A percentile compares a stretch with the other conserved stretches of the same genome.
Evolutionary conservation across 2,113 vertebrate genomes (phyloP).

Genomic region (Eupsittula cactorum): DNA sequence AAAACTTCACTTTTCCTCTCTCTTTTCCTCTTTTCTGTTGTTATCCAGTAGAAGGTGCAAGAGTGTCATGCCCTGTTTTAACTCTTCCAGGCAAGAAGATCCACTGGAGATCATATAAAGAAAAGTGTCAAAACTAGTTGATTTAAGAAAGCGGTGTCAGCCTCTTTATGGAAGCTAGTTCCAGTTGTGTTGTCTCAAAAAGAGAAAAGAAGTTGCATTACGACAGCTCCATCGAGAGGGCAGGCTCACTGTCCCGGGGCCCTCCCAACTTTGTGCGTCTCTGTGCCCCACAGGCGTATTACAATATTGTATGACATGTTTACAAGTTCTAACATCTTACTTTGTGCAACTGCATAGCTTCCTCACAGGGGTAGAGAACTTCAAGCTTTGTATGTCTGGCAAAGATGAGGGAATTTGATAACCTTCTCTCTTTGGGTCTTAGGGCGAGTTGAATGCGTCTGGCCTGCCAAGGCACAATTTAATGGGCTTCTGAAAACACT

Average conservation of each 20-base stretch:
- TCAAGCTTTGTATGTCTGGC: conserved; percentile 69
- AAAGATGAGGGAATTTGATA: conserved; percentile 84
- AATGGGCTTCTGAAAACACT: conserved; percentile 91
- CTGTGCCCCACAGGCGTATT: conserved; percentile 53
- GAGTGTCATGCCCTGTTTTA: conserved; percentile 33
- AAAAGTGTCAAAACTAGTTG: neutral
- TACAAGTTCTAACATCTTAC: conserved; percentile 73
- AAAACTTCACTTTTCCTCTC: neutral
- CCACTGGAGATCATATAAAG: neutral
- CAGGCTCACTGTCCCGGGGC: neutral
- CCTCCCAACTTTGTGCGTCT: neutral
- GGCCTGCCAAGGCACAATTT: conserved; percentile 85
- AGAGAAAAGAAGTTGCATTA: neutral
- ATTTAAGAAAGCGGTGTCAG: conserved; percentile 5
- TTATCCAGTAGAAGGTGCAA: conserved; percentile 71
- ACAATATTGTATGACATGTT: conserved; percentile 71
- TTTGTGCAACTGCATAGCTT: conserved; percentile 55
- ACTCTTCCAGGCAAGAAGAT: conserved; percentile 7
- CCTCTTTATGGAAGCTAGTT: conserved; percentile 23
- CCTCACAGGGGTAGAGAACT: conserved; percentile 45
- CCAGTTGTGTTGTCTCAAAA: neutral
- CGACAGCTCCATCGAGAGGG: conserved; percentile 15
- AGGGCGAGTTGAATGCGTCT: conserved; percentile 82
- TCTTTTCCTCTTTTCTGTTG: neutral
- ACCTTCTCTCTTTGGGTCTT: conserved; percentile 81